phyloP scores from a whole-genome alignment of 2,797 vertebrate species.

The Phrynocephalus guinanensis region DNA sequence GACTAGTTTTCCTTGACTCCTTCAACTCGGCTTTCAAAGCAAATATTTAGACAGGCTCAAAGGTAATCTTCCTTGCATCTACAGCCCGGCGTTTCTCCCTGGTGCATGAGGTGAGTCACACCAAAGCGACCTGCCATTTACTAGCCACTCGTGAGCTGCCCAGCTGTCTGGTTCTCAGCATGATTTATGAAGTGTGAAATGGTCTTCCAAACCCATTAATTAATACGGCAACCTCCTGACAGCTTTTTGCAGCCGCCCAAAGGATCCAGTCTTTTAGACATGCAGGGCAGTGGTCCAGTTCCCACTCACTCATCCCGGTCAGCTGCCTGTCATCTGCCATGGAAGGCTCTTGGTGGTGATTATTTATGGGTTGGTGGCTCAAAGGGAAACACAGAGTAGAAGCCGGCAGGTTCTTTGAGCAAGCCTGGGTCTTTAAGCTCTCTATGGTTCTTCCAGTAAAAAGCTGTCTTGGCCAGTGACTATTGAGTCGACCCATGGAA shows the following conservation, averaged over 20 bases:
- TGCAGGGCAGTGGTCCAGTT: no score
- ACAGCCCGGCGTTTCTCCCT: neutral
- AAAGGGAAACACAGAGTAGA: neutral
- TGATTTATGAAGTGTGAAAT: constrained; percentile 79
- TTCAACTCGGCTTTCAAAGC: constrained; percentile 57
- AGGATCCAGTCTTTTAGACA: neutral
- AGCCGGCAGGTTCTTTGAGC: no score
- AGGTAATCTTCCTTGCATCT: constrained; percentile 70
- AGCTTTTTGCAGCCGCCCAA: neutral
- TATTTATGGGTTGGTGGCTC: neutral
- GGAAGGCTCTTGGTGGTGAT: neutral
- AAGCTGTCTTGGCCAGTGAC: no score
- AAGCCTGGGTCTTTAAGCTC: no score
- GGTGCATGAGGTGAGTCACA: neutral
- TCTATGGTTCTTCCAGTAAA: no score
- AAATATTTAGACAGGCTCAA: constrained; percentile 81
- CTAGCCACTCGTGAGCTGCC: neutral
- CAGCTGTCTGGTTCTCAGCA: neutral
- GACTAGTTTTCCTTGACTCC: neutral
- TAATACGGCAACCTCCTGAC: constrained; percentile 60
- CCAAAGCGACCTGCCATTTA: neutral
- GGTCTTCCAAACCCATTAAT: constrained; percentile 64
- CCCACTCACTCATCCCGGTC: neutral
- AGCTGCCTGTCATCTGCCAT: neutral
- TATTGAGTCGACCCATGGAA: no score